Evolutionary conservation across 2,888 invertebrate genomes (phyloP).

Genomic region (Drosophila anomalata): DNA sequence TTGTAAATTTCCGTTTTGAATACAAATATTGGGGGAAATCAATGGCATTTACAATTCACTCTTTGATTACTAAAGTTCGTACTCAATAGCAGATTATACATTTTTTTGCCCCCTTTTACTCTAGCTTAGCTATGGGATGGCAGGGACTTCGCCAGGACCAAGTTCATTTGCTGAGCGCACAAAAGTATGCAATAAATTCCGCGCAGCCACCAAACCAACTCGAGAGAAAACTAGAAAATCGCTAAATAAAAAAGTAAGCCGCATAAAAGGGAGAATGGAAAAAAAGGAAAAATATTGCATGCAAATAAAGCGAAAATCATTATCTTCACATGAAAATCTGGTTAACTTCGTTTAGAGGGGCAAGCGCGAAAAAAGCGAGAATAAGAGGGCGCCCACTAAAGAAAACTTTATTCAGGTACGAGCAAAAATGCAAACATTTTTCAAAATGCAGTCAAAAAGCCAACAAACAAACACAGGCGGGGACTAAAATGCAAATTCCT

Average conservation of each 20-base stretch:
- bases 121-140: slow-evolving; percentile 15
- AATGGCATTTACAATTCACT: slow-evolving; percentile 1
- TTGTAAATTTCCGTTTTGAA: neutral
- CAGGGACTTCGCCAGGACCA: slow-evolving; percentile 12
- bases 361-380: slow-evolving; percentile 9
- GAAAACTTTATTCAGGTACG: slow-evolving; percentile 43
- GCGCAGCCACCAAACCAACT: slow-evolving; percentile 38
- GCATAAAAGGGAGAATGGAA: slow-evolving; percentile 4
- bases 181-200: slow-evolving; percentile 62
- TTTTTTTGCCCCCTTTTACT: neutral
- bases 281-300: slow-evolving; percentile 40
- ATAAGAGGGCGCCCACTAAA: neutral
- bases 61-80: slow-evolving; percentile 4
- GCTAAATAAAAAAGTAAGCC: slow-evolving; percentile 20
- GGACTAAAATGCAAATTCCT: slow-evolving; percentile 67
- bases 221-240: slow-evolving; percentile 29
- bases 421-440: slow-evolving; percentile 59
- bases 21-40: neutral
- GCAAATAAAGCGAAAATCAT: slow-evolving; percentile 79
- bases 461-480: slow-evolving; percentile 58
- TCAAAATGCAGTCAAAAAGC: slow-evolving; percentile 72
- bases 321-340: slow-evolving; percentile 76
- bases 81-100: slow-evolving; percentile 28
- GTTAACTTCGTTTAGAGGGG: slow-evolving; percentile 68
- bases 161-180: slow-evolving; percentile 41